Conservation (phyloP, 2,113 vertebrate genomes). For the Ciconia maguari region DNA sequence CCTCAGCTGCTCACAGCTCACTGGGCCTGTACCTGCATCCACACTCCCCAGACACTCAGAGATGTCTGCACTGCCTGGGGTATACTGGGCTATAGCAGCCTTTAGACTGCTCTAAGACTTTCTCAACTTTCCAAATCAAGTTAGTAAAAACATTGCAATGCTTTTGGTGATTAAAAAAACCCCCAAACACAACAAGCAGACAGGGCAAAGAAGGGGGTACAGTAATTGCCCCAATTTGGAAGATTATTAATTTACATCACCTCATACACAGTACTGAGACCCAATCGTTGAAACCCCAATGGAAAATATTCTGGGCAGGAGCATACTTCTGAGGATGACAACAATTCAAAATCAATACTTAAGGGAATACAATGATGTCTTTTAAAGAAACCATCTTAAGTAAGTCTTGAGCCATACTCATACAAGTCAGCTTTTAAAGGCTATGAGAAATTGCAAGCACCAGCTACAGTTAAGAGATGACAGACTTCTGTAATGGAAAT, state of each 20-base stretch:
- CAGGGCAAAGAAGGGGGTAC: background rate
- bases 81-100: background rate
- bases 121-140: background rate
- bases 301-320: background rate
- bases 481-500: background rate
- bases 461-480: background rate
- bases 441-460: background rate
- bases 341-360: background rate
- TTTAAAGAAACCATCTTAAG: background rate
- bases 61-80: background rate
- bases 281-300: background rate
- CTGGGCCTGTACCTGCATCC: background rate
- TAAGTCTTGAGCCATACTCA: background rate
- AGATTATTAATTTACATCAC: background rate
- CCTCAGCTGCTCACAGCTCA: background rate
- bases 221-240: background rate
- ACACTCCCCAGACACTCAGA: background rate
- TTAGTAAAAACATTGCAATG: background rate
- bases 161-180: background rate
- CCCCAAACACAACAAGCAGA: background rate
- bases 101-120: background rate
- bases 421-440: background rate
- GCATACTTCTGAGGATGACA: background rate
- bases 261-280: background rate
- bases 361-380: background rate